Conservation (phyloP, 2,113 vertebrate species). For the Vanacampus margaritifer region DNA sequence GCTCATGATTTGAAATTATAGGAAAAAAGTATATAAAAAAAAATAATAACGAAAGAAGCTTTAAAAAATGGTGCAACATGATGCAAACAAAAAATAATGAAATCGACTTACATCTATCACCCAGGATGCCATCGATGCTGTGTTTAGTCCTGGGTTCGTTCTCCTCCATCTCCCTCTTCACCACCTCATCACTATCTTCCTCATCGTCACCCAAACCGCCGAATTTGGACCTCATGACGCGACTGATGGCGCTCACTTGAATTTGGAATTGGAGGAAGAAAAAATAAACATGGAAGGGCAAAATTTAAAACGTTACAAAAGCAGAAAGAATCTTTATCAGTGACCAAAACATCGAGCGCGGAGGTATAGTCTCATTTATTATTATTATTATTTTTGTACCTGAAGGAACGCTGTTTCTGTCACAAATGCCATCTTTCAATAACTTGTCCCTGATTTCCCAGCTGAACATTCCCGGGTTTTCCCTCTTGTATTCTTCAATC, state of each 20-base stretch:
- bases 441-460: slow-evolving; percentile 98
- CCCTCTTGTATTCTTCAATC: slow-evolving; percentile 95
- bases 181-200: slow-evolving; percentile 91
- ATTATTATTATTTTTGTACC: slow-evolving; percentile 65
- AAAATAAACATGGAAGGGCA: background rate
- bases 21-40: slow-evolving; percentile 74
- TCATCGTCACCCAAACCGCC: slow-evolving; percentile 86
- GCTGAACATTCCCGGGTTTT: slow-evolving; percentile 97
- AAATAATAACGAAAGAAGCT: slow-evolving; percentile 34
- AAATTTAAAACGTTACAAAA: background rate
- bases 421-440: slow-evolving; percentile 93
- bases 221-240: slow-evolving; percentile 93
- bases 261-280: background rate
- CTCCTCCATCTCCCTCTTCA: slow-evolving; percentile 91
- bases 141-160: slow-evolving; percentile 92
- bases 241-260: slow-evolving; percentile 96
- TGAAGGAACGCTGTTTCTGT: slow-evolving; percentile 94
- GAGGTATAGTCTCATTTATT: too few species aligned
- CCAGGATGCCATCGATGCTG: slow-evolving; percentile 97
- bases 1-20: slow-evolving; percentile 92
- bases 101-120: slow-evolving; percentile 87
- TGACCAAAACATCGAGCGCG: too few species aligned
- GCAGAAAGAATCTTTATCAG: background rate
- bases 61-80: too few species aligned
- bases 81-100: background rate